A percentile compares a stretch with the other conserved stretches of the same genome.
Conservation (phyloP, 2,888 invertebrate species). For the Troglohyphantes excavatus region DNA sequence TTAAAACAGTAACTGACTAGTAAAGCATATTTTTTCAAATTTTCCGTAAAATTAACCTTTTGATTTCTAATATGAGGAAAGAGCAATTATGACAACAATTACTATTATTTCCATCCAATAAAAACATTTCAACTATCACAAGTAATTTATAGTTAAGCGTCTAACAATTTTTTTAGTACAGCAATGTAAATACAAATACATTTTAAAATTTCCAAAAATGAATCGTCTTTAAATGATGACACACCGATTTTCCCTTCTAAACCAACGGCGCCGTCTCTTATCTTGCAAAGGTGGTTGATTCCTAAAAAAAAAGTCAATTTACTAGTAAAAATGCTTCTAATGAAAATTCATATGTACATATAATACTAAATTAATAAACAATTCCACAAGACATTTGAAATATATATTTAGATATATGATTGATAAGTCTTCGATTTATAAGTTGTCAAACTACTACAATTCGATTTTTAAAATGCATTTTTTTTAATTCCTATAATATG, state of each 20-base stretch:
- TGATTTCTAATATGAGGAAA: background rate
- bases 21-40: background rate
- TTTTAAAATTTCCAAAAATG: conserved; percentile 16
- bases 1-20: conserved; percentile 35
- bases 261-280: conserved; percentile 71
- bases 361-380: too few species aligned
- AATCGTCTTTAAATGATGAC: conserved; percentile 48
- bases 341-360: too few species aligned
- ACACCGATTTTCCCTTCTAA: conserved; percentile 57
- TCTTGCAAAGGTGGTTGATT: conserved; percentile 73
- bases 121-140: conserved; percentile 40
- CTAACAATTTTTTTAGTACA: conserved; percentile 35
- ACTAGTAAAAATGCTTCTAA: too few species aligned
- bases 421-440: too few species aligned
- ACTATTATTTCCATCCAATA: background rate
- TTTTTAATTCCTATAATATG: too few species aligned
- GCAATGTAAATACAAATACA: conserved; percentile 42
- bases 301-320: conserved; percentile 29
- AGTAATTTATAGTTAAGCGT: conserved; percentile 45
- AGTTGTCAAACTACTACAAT: too few species aligned
- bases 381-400: too few species aligned
- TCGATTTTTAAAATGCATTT: too few species aligned
- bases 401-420: too few species aligned
- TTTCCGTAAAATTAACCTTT: background rate
- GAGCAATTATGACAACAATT: background rate